Percentiles rank a stretch among this genome's conserved stretches.
Evolutionary conservation across 2,797 vertebrate species (phyloP).

Genomic region (Babyrousa celebensis): DNA sequence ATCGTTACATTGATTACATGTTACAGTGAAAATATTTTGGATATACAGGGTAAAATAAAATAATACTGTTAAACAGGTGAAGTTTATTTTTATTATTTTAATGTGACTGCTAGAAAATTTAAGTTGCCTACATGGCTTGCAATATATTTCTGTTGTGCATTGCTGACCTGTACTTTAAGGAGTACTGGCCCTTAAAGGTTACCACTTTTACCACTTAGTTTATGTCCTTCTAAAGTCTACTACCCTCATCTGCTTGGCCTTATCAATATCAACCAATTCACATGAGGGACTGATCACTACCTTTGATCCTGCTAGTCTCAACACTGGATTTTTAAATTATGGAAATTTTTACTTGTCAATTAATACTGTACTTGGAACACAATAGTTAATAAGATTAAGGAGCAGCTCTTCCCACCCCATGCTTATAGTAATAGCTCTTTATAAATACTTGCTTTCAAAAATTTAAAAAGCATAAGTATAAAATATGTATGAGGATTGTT

Average conservation of each 20-base stretch:
- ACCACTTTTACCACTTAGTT: background rate
- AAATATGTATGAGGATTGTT: background rate
- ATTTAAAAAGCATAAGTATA: slow-evolving; percentile 12
- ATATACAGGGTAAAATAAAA: slow-evolving; percentile 40
- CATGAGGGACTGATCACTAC: background rate
- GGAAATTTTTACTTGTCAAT: slow-evolving; percentile 58
- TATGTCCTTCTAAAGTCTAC: background rate
- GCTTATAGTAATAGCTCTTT: slow-evolving; percentile 54
- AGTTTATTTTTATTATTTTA: slow-evolving; percentile 48
- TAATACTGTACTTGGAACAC: slow-evolving; percentile 31
- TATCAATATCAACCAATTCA: background rate
- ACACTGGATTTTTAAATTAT: slow-evolving; percentile 51
- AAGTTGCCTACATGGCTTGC: background rate
- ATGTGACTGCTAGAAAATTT: background rate
- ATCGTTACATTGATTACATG: background rate
- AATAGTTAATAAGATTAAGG: slow-evolving; percentile 40
- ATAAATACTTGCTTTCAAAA: slow-evolving; percentile 42
- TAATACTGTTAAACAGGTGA: background rate
- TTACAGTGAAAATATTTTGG: slow-evolving; percentile 24
- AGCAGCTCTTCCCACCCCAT: background rate
- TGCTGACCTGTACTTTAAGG: background rate
- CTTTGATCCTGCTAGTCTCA: background rate
- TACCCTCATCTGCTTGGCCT: background rate
- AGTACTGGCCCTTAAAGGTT: background rate
- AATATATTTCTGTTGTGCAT: background rate